Base-by-base conservation (phyloP, 2,797 vertebrate species). In the Pagetopsis macropterus region DNA sequence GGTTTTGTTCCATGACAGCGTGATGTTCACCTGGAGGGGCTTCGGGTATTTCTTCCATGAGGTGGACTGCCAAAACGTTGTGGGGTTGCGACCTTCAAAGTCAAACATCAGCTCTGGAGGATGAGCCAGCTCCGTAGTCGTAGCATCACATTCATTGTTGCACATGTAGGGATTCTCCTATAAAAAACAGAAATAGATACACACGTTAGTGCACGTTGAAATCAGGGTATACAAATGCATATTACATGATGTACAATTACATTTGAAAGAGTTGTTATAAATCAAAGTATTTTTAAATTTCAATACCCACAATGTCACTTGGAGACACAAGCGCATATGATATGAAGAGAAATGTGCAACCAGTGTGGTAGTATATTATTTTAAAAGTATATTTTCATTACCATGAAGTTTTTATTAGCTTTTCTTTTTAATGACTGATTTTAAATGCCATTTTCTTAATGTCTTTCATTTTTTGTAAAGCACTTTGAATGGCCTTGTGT, bases 131-230 rank as follows among this genome's bases (percentile, higher is more conserved):
- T 99, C 98, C 1, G 97, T 95, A 2, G 97, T 99, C 69, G 91
- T 88, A 0, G 98, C 96, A 8, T 99, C 98, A 76, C 98, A 99
- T 90, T 99, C 98, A 4, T 98, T 99, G 95, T 99, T 99, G 94
- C 98, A 99, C 98, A 99, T 99, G 87, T 99, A 99, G 31, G 98
- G 98, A 91, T 99, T 99, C 72, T 98, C 98, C 98, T 99, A 41
- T 37, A 56, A 17, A 78, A 41, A 37, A 37, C 7, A 71, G 23
- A 77, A 9, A 44, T 5, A 23, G 1, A 67, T 7, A 65, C 14
- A 60, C 1, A 31, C 54, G 44, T 85, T 52, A 86, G 65, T 51
- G 5, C 14, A 62, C n/a, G 10, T 3, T 65, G 33, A 14, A 73
- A 3, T 2, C 13, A 46, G n/a, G n/a, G 4, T 15, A 46, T 56